phyloP scores from a whole-genome alignment of 2,113 vertebrate genomes.

The Meriones unguiculatus region DNA sequence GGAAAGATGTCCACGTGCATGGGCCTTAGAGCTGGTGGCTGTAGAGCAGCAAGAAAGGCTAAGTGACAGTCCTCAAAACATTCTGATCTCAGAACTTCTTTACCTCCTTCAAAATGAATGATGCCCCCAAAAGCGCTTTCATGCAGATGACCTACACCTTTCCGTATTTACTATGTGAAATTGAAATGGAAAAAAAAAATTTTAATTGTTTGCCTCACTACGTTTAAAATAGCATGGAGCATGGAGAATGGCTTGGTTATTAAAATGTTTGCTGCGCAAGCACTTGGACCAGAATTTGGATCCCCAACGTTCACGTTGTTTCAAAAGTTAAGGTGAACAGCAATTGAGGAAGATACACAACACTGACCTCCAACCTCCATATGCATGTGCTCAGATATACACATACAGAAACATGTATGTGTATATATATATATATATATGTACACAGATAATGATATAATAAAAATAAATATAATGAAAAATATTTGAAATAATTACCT shows the following conservation, averaged over 20 bases:
- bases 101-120: constrained; percentile 8
- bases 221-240: constrained; percentile 39
- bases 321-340: not conserved
- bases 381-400: too few relatives aligned
- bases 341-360: too few relatives aligned
- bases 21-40: not conserved
- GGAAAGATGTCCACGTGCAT: not conserved
- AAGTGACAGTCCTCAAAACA: constrained; percentile 31
- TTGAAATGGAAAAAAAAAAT: constrained; percentile 1
- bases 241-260: not conserved
- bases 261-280: not conserved
- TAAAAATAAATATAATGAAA: not conserved
- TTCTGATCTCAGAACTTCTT: constrained; percentile 17
- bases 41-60: not conserved
- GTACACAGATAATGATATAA: not conserved
- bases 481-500: not conserved
- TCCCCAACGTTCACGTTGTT: not conserved
- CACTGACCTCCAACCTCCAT: not conserved
- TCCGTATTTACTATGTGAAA: constrained; percentile 31
- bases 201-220: constrained; percentile 1
- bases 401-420: not conserved
- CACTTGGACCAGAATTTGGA: not conserved
- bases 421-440: not conserved
- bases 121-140: not conserved
- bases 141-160: not conserved